Conservation (phyloP, 1,140 invertebrate species). For the Branchinecta lindahli region DNA sequence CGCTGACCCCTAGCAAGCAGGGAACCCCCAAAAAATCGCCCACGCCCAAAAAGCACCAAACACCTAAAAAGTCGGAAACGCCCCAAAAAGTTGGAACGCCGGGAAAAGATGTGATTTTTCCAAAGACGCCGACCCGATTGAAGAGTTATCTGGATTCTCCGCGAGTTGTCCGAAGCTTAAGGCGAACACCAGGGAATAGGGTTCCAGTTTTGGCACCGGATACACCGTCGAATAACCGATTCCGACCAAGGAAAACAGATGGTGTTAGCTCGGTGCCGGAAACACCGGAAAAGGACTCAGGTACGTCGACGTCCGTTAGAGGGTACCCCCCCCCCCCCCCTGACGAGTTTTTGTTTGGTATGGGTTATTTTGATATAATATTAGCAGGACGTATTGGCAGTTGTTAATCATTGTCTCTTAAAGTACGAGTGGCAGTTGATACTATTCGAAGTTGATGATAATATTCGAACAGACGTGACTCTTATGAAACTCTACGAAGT, state of each 20-base stretch:
- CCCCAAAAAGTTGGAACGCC: background rate
- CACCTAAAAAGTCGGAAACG: background rate
- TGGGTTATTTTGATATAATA: too few relatives aligned
- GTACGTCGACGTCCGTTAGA: too few relatives aligned
- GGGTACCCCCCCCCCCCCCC: too few relatives aligned
- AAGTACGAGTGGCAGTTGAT: too few relatives aligned
- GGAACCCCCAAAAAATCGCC: background rate
- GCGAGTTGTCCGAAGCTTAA: background rate
- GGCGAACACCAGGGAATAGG: background rate
- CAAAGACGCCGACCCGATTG: background rate
- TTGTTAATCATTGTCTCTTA: too few relatives aligned
- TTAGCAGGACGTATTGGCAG: too few relatives aligned
- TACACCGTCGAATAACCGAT: background rate
- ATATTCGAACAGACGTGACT: too few relatives aligned
- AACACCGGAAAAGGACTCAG: background rate
- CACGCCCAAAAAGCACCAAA: background rate
- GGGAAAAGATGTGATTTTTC: background rate
- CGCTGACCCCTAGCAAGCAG: background rate
- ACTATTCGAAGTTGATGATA: too few relatives aligned
- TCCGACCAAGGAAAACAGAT: background rate
- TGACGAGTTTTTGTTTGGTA: too few relatives aligned
- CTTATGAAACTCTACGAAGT: too few relatives aligned
- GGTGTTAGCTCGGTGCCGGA: background rate
- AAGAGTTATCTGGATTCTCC: background rate
- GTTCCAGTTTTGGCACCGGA: background rate